A percentile compares a stretch with the other conserved stretches of the same genome.
These are phyloP conservation scores for Eubucco bourcierii DNA, from an alignment of 2,113 vertebrate species.

Conservation along the genomic window DNA sequence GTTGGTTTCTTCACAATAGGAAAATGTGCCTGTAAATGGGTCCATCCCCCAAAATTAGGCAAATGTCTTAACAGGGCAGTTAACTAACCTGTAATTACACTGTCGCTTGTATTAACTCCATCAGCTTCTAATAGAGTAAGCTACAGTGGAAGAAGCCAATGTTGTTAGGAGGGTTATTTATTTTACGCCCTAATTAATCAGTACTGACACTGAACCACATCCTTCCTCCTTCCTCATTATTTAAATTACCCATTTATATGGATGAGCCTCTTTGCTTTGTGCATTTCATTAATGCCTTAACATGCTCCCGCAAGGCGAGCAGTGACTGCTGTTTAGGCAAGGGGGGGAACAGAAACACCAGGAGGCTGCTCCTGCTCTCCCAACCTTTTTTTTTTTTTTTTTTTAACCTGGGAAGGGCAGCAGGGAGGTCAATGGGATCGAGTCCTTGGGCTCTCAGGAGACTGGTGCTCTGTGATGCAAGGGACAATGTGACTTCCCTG, in stretches of 20 bases:
- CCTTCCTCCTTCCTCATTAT: constrained; percentile 91
- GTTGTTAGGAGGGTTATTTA: constrained; percentile 79
- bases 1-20: neutral
- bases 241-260: constrained; percentile 93
- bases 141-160: constrained; percentile 75
- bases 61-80: constrained; percentile 39
- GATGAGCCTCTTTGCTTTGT: constrained; percentile 80
- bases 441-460: neutral
- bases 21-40: neutral
- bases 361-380: neutral
- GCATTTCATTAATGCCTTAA: constrained; percentile 91
- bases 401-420: neutral
- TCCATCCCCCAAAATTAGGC: constrained; percentile 43
- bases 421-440: accelerated
- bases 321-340: constrained; percentile 60
- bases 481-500: neutral
- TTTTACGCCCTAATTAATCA: constrained; percentile 95
- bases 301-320: constrained; percentile 83
- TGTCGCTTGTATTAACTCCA: constrained; percentile 81
- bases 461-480: accelerated
- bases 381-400: neutral
- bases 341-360: constrained; percentile 66
- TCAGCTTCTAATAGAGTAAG: constrained; percentile 76
- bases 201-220: constrained; percentile 90
- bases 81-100: constrained; percentile 81